Conservation (phyloP, 1,140 invertebrate genomes). For the Trachymyrmex septentrionalis region DNA sequence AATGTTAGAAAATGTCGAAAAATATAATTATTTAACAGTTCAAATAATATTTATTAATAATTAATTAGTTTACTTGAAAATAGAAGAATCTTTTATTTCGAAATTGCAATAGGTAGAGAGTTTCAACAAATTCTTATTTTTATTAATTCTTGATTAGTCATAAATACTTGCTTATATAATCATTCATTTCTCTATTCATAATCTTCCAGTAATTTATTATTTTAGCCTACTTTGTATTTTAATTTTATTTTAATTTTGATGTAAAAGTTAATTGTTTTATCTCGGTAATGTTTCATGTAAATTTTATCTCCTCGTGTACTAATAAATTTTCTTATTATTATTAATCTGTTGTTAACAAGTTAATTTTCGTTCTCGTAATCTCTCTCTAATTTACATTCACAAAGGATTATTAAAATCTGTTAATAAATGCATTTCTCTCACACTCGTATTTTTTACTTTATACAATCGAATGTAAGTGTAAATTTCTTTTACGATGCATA, state of each 20-base stretch:
- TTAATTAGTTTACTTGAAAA: background rate
- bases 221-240: background rate
- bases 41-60: background rate
- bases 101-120: background rate
- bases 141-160: constrained; percentile 7
- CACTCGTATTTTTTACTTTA: constrained; percentile 7
- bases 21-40: background rate
- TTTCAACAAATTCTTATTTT: background rate
- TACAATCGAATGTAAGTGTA: background rate
- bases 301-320: background rate
- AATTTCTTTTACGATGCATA: constrained; percentile 12
- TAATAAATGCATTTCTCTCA: constrained; percentile 20
- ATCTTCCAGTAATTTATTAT: background rate
- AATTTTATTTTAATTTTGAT: background rate
- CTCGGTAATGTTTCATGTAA: background rate
- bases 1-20: background rate
- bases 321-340: constrained; percentile 6
- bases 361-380: background rate
- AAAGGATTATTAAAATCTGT: constrained; percentile 19
- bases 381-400: constrained; percentile 6
- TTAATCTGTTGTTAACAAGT: background rate
- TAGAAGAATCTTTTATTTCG: background rate
- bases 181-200: background rate
- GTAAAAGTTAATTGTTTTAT: background rate
- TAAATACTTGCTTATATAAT: background rate